phyloP scores from a whole-genome alignment of 2,113 vertebrate species.

The Centropus unirufus region DNA sequence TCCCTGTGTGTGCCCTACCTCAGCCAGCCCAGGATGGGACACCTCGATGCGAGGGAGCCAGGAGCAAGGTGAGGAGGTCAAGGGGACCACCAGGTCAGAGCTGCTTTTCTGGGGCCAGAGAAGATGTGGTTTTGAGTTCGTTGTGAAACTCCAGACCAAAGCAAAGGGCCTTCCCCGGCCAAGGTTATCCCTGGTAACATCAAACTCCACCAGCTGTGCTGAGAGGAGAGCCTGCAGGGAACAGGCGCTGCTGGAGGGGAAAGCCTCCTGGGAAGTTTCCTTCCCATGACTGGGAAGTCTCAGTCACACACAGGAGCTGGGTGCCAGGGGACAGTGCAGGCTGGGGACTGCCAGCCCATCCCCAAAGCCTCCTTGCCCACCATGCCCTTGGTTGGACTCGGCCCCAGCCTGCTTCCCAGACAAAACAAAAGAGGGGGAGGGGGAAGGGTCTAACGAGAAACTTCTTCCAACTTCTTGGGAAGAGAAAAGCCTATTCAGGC shows the following conservation, averaged over 20 bases:
- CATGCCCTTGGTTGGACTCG: neutral
- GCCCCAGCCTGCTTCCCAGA: neutral
- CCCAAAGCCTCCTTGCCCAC: neutral
- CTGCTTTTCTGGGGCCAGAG: neutral
- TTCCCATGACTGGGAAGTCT: neutral
- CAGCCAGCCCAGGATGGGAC: rapidly evolving
- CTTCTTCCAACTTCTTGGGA: conserved; percentile 36
- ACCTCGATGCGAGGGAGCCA: neutral
- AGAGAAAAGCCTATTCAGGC: conserved; percentile 68
- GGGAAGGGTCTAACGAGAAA: conserved; percentile 38
- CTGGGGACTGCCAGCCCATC: neutral
- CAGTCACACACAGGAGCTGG: rapidly evolving
- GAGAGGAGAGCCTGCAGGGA: neutral
- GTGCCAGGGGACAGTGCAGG: rapidly evolving
- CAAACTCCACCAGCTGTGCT: neutral
- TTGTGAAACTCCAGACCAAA: neutral
- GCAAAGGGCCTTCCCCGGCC: neutral
- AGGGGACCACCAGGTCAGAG: neutral
- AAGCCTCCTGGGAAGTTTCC: neutral
- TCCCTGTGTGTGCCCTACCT: neutral
- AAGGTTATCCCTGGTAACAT: neutral
- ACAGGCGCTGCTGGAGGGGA: neutral
- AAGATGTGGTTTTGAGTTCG: neutral
- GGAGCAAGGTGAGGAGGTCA: neutral
- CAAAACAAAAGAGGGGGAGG: conserved; percentile 42